phyloP scores from a whole-genome alignment of 1,140 invertebrate genomes.

The Drosophila ogumai region DNA sequence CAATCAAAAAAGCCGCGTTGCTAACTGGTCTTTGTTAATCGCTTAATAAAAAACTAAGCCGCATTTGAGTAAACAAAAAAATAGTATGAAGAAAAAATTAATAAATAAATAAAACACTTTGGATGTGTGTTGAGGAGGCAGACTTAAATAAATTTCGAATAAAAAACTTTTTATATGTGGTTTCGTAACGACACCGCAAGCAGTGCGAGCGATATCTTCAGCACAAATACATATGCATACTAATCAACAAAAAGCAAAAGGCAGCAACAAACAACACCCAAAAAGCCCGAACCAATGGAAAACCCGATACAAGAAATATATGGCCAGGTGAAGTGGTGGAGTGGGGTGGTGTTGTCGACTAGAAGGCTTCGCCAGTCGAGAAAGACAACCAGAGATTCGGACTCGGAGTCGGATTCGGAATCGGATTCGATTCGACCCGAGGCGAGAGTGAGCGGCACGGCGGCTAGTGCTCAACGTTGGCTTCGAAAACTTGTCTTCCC shows the following conservation, averaged over 20 bases:
- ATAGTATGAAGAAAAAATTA: conserved; percentile 18
- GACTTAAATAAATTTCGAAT: conserved; percentile 57
- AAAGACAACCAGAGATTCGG: conserved; percentile 33
- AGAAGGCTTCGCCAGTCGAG: conserved; percentile 37
- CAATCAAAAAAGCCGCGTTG: conserved; percentile 13
- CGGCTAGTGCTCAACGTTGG: conserved; percentile 22
- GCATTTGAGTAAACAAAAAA: conserved; percentile 14
- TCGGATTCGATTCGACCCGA: conserved; percentile 23
- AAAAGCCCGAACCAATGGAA: conserved; percentile 57
- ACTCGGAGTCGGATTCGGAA: conserved; percentile 19
- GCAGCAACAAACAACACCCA: conserved; percentile 60
- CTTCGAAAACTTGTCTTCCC: conserved; percentile 79
- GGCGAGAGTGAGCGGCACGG: conserved; percentile 44
- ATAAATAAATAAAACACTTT: conserved; percentile 42
- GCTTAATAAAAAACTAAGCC: conserved; percentile 46
- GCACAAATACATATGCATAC: conserved; percentile 66
- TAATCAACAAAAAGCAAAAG: conserved; percentile 62
- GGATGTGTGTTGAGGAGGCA: conserved; percentile 13
- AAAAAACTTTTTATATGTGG: conserved; percentile 57
- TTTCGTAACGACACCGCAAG: conserved; percentile 61
- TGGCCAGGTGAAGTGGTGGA: conserved; percentile 34
- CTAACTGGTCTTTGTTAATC: conserved; percentile 30
- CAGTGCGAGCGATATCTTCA: conserved; percentile 56
- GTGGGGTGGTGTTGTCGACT: conserved; percentile 21
- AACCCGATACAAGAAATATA: conserved; percentile 64